These are phyloP conservation scores for Antennarius maculatus DNA, from an alignment of 2,797 vertebrate genomes.

Conservation along the genomic window DNA sequence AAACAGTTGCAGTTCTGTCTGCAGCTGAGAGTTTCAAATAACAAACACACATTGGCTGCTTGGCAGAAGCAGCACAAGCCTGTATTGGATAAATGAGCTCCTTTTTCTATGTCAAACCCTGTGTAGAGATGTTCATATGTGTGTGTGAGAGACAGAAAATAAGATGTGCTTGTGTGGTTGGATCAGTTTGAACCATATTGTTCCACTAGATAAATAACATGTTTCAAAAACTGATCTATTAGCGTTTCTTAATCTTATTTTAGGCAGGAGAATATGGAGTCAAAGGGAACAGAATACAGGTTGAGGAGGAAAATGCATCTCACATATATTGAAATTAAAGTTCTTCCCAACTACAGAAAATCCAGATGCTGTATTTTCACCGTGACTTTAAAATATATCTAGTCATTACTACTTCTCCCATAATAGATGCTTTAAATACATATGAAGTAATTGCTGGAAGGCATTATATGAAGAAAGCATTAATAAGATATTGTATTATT, in stretches of 20 bases:
- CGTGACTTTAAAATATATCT: neutral
- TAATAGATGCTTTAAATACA: constrained; percentile 1
- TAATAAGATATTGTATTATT: too few relatives aligned
- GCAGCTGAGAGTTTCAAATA: constrained; percentile 58
- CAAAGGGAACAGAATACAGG: neutral
- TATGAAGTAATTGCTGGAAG: neutral
- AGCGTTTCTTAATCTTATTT: constrained; percentile 1
- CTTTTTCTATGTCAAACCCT: constrained; percentile 47
- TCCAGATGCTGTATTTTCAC: neutral
- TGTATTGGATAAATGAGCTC: constrained; percentile 48
- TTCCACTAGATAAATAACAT: neutral
- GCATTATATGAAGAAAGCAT: neutral
- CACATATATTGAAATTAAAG: neutral
- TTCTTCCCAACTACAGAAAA: neutral
- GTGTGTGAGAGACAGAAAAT: neutral
- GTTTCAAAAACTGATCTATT: constrained; percentile 4
- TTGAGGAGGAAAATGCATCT: neutral
- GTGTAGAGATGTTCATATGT: neutral
- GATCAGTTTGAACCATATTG: constrained; percentile 8
- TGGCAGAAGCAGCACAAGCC: constrained; percentile 50
- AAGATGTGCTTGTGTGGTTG: neutral
- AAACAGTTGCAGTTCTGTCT: constrained; percentile 62
- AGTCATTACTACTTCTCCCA: neutral
- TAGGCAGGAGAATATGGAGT: neutral
- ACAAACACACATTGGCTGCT: constrained; percentile 55